phyloP scores from a whole-genome alignment of 2,888 invertebrate genomes.

The Pocota personata region DNA sequence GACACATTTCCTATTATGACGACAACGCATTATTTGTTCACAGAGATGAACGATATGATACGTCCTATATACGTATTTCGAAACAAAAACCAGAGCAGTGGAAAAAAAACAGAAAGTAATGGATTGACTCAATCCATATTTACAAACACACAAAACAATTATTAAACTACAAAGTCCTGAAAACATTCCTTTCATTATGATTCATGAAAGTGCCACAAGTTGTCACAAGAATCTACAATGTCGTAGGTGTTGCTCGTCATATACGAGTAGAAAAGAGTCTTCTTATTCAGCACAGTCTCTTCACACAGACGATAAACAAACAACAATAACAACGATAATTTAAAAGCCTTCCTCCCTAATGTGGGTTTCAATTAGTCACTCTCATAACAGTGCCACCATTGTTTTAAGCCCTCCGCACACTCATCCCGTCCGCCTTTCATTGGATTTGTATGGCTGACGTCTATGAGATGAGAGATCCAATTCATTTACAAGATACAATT shows the following conservation, averaged over 20 bases:
- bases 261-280: background rate
- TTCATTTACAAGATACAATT: conserved; percentile 69
- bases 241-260: conserved; percentile 15
- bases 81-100: too few relatives aligned
- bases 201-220: background rate
- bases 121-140: too few relatives aligned
- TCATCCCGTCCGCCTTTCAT: background rate
- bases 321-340: conserved; percentile 1
- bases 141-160: background rate
- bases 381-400: conserved; percentile 34
- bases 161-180: background rate
- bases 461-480: conserved; percentile 57
- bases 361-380: conserved; percentile 45
- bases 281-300: background rate
- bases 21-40: too few relatives aligned
- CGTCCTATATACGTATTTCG: too few relatives aligned
- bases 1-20: too few relatives aligned
- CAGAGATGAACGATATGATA: too few relatives aligned
- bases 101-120: too few relatives aligned
- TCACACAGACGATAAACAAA: conserved; percentile 13
- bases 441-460: background rate
- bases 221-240: background rate
- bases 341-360: conserved; percentile 12
- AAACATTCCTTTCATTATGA: background rate
- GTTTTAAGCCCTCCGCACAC: background rate